Conservation (phyloP, 2,797 vertebrate species). For the Artibeus lituratus region DNA sequence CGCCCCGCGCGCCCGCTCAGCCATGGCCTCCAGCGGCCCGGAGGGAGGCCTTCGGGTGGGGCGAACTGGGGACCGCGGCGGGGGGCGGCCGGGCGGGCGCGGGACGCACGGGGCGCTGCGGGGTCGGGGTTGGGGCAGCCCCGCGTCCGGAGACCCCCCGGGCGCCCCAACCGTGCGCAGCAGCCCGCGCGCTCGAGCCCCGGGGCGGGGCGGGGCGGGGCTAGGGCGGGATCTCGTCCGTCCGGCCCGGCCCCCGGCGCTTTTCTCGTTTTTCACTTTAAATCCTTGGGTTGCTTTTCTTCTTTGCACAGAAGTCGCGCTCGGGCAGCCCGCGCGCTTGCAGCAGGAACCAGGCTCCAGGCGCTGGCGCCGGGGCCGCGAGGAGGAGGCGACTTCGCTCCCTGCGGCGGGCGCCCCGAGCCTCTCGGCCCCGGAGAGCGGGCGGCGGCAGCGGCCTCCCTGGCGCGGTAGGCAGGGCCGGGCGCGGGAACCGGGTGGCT, state of each 20-base stretch:
- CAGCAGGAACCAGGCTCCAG: constrained; percentile 48
- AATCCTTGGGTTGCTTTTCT: not conserved
- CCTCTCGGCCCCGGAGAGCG: not conserved
- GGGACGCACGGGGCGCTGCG: not conserved
- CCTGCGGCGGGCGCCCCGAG: constrained; percentile 35
- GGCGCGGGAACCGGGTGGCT: not conserved
- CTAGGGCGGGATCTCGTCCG: not conserved
- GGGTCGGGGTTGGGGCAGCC: not conserved
- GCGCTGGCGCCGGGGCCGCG: constrained; percentile 65
- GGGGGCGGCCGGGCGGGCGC: not conserved
- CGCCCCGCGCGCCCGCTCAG: not conserved
- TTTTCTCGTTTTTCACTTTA: constrained; percentile 13
- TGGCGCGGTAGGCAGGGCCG: constrained; percentile 41
- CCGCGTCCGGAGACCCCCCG: too few relatives aligned
- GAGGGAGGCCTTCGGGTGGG: not conserved
- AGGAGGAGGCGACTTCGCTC: constrained; percentile 39
- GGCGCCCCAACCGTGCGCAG: not conserved
- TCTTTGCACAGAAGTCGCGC: constrained; percentile 35
- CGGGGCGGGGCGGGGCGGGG: not conserved
- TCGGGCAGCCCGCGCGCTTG: constrained; percentile 46
- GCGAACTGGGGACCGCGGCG: too few relatives aligned
- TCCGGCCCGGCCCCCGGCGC: constrained; percentile 26
- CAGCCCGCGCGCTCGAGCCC: not conserved
- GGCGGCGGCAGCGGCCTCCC: constrained; percentile 21
- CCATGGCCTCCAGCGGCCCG: not conserved